These are phyloP conservation scores for Isichthys henryi DNA, from an alignment of 2,113 vertebrate species.

Conservation along the genomic window DNA sequence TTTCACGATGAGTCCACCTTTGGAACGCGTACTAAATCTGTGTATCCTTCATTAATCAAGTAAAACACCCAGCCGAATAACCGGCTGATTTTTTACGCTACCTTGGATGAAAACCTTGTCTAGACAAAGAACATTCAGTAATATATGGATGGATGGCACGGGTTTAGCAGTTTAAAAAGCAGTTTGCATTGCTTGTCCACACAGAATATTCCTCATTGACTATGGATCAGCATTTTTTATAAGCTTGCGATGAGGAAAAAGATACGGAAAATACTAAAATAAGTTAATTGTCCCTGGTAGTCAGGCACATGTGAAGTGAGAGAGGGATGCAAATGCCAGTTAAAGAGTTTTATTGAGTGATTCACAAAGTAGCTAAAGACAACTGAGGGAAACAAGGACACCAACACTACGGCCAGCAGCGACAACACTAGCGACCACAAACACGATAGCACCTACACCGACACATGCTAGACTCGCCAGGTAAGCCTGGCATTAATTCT, in stretches of 20 bases:
- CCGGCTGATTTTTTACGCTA: neutral
- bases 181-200: neutral
- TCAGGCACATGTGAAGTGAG: neutral
- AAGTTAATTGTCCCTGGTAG: neutral
- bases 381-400: neutral
- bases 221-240: neutral
- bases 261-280: neutral
- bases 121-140: neutral
- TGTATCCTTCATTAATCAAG: neutral
- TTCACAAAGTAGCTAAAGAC: neutral
- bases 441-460: neutral
- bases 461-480: neutral
- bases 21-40: neutral
- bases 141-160: neutral
- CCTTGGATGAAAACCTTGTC: neutral
- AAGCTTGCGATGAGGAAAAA: neutral
- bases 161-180: neutral
- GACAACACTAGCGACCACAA: neutral
- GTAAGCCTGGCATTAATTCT: neutral
- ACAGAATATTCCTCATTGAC: neutral
- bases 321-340: neutral
- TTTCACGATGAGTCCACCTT: neutral
- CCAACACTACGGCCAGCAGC: neutral
- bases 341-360: neutral
- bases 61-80: neutral